A percentile compares a stretch with the other conserved stretches of the same genome.
Evolutionary conservation across 2,113 vertebrate species (phyloP).

Genomic region (Zosterops borbonicus): DNA sequence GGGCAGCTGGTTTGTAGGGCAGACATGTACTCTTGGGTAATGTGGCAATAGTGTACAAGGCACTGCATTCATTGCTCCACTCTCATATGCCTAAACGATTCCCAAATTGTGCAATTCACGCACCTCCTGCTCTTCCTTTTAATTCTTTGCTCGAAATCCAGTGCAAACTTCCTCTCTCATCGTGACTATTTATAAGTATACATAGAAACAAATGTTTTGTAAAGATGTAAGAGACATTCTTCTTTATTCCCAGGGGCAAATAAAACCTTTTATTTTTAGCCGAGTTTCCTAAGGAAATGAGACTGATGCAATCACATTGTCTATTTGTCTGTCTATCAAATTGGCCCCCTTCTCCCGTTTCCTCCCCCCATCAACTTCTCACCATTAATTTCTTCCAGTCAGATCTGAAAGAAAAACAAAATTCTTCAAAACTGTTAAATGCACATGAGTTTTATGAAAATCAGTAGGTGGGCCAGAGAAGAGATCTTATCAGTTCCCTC

Average conservation of each 20-base stretch:
- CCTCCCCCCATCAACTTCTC: background rate
- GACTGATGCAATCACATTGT: constrained; percentile 67
- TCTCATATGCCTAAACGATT: background rate
- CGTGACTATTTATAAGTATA: constrained; percentile 54
- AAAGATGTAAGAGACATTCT: constrained; percentile 65
- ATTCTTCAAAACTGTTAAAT: background rate
- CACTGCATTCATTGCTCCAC: background rate
- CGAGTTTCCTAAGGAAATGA: constrained; percentile 64
- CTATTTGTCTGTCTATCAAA: constrained; percentile 56
- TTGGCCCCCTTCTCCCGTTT: background rate
- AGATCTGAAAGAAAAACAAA: background rate
- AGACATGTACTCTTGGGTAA: background rate
- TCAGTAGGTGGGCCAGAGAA: background rate
- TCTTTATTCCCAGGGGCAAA: constrained; percentile 51
- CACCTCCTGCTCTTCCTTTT: constrained; percentile 36
- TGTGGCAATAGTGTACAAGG: background rate
- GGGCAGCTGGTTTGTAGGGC: background rate
- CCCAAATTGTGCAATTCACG: background rate
- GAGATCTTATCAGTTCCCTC: background rate
- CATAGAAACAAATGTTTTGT: constrained; percentile 50
- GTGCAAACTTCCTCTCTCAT: constrained; percentile 57
- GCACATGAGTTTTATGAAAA: background rate
- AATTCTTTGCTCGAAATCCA: constrained; percentile 30
- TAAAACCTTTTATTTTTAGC: constrained; percentile 65
- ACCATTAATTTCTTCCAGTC: background rate